These are phyloP conservation scores for Wasmannia auropunctata DNA, from an alignment of 1,140 invertebrate genomes.

Conservation along the genomic window DNA sequence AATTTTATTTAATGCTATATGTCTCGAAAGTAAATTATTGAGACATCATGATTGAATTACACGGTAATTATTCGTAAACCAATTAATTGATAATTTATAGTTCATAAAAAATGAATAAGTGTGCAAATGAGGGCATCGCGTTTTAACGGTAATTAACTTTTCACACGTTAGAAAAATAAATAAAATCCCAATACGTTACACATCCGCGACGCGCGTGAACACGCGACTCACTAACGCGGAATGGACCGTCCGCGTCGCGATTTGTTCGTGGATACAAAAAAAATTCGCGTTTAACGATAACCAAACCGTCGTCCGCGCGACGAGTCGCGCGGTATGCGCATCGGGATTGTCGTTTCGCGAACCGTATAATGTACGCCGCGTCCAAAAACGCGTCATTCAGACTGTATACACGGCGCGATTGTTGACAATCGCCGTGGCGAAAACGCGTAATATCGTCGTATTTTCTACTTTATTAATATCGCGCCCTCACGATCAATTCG, in stretches of 20 bases:
- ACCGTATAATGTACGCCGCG: slow-evolving; percentile 18
- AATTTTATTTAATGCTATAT: neutral
- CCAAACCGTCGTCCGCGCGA: neutral
- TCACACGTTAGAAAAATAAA: slow-evolving; percentile 26
- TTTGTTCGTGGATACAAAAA: slow-evolving; percentile 4
- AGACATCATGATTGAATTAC: neutral
- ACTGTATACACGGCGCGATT: slow-evolving; percentile 11
- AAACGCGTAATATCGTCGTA: slow-evolving; percentile 21
- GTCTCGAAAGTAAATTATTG: neutral
- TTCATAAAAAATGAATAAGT: neutral
- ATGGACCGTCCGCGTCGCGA: slow-evolving; percentile 32
- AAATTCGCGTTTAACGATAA: slow-evolving; percentile 40
- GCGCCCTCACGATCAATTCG: slow-evolving; percentile 6
- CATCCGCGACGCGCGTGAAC: neutral
- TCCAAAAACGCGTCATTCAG: slow-evolving; percentile 36
- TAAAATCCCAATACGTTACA: neutral
- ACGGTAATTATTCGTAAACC: neutral
- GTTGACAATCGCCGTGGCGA: slow-evolving; percentile 22
- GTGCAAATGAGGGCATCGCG: neutral
- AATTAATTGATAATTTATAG: neutral
- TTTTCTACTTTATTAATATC: slow-evolving; percentile 81
- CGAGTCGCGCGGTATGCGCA: neutral
- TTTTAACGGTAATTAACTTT: neutral
- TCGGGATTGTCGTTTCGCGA: slow-evolving; percentile 42
- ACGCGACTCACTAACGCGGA: slow-evolving; percentile 6